These are phyloP conservation scores for Chionodraco myersi DNA, from an alignment of 2,113 vertebrate genomes.

Conservation along the genomic window DNA sequence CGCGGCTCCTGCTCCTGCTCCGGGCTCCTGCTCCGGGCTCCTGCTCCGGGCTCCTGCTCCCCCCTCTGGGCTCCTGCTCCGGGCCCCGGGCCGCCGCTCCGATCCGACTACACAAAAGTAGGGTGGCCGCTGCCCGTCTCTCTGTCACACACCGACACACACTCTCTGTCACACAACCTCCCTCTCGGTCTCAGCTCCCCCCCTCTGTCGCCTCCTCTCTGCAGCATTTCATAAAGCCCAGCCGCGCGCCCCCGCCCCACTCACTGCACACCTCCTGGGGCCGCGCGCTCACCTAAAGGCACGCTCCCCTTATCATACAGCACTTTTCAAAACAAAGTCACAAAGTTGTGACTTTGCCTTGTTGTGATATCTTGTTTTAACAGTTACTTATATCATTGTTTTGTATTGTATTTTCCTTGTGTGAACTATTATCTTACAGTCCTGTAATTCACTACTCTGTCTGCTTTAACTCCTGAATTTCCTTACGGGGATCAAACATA, in stretches of 20 bases:
- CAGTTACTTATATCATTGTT: too few relatives aligned
- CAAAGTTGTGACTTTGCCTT: too few relatives aligned
- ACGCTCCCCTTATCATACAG: neutral
- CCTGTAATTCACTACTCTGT: too few relatives aligned
- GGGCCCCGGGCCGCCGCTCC: conserved; percentile 6
- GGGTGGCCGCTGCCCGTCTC: neutral
- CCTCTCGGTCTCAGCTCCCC: neutral
- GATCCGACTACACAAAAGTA: neutral
- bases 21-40: neutral
- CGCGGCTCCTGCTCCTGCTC: neutral
- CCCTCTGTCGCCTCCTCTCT: conserved; percentile 4
- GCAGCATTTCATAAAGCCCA: conserved; percentile 38
- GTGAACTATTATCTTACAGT: too few relatives aligned
- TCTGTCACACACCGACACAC: neutral
- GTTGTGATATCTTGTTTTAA: too few relatives aligned
- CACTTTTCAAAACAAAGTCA: too few relatives aligned
- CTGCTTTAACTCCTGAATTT: too few relatives aligned
- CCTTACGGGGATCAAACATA: too few relatives aligned
- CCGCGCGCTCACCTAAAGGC: conserved; percentile 3
- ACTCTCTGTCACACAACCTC: neutral
- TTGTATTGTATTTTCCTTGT: too few relatives aligned
- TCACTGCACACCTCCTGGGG: conserved; percentile 9
- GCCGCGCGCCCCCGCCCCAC: conserved; percentile 31
- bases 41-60: conserved; percentile 10
- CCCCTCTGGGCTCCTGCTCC: too few relatives aligned